These are phyloP conservation scores for Machaerirhynchus nigripectus DNA, from an alignment of 2,113 vertebrate species.

Conservation along the genomic window DNA sequence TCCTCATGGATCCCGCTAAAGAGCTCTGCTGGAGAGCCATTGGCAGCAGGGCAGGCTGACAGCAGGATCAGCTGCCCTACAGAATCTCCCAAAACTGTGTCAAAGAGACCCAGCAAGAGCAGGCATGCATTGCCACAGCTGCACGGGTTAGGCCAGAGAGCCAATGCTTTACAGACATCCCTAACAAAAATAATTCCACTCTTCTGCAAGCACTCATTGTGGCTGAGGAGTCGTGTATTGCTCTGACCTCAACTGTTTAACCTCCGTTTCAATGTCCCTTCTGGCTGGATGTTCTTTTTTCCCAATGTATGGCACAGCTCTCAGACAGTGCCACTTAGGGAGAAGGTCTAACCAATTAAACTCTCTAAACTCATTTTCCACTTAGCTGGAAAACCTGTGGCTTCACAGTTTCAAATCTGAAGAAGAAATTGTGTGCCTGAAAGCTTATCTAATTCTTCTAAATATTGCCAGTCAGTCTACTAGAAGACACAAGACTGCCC, in stretches of 20 bases:
- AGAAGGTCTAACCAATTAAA: background rate
- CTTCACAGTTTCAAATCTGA: background rate
- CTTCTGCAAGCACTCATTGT: background rate
- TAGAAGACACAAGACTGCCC: background rate
- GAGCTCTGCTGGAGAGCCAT: background rate
- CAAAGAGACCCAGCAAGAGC: background rate
- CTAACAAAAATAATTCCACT: background rate
- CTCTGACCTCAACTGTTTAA: background rate
- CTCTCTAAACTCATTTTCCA: background rate
- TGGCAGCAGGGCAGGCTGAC: rapidly evolving
- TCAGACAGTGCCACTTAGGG: background rate
- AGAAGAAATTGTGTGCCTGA: background rate
- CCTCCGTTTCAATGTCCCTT: background rate
- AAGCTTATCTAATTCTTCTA: background rate
- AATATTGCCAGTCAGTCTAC: background rate
- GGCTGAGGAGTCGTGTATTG: rapidly evolving
- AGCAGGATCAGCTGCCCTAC: background rate
- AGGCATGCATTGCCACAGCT: background rate
- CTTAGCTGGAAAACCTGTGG: background rate
- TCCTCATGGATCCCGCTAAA: background rate
- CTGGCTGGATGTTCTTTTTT: background rate
- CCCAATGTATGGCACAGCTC: background rate
- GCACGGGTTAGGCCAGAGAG: background rate
- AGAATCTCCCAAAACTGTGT: background rate
- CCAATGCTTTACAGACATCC: background rate